Evolutionary conservation across 2,797 vertebrate species (phyloP), one percentile per base, ranked within the genome.

Genomic region (Halcyon badia): DNA sequence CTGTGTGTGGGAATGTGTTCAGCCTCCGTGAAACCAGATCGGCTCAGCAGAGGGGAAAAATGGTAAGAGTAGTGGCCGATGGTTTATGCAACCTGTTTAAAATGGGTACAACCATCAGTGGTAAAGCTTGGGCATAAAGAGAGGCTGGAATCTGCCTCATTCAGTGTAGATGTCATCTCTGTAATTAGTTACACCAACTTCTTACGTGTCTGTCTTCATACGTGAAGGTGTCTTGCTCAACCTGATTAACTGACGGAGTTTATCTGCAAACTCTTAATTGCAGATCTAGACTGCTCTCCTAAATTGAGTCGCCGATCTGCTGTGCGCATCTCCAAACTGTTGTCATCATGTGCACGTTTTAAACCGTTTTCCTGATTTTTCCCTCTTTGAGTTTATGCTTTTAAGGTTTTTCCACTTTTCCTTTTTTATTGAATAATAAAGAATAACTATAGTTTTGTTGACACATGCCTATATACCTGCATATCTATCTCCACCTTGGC

Each of bases 1-100:
- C 99, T 0, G 99, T 99, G 68, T 99, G 99, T 88, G 99, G 99
- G 65, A 99, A 99, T 35, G 99, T 99, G 39, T 99, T 99, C 97
- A 99, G 99, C 31, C 97, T 99, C 78, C 97, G 99, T 73, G 99
- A 99, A 98, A 99, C 99, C 4, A 99, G 99, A 94, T 99, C 99
- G 2, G 99, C 99, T 13, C 99, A 99, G 96, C 99, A 99, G 97
- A 98, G 99, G 33, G 99, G 99, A 9, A 99, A 99, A 97, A 99
- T 99, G 99, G 99, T 99, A 97, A 98, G 98, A 96, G 57, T 7
- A 52, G 15, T 46, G 46, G 42, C 52, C 9, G 3, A 2, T 13
- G 5, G 25, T 79, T 80, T 37, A 16, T 33, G 44, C 39, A 56
- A 6, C 42, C 11, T 9, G 57, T 90, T 95, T 66, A 46, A 90